Conservation (phyloP, 2,797 vertebrate species). For the Synaphobranchus kaupii region DNA sequence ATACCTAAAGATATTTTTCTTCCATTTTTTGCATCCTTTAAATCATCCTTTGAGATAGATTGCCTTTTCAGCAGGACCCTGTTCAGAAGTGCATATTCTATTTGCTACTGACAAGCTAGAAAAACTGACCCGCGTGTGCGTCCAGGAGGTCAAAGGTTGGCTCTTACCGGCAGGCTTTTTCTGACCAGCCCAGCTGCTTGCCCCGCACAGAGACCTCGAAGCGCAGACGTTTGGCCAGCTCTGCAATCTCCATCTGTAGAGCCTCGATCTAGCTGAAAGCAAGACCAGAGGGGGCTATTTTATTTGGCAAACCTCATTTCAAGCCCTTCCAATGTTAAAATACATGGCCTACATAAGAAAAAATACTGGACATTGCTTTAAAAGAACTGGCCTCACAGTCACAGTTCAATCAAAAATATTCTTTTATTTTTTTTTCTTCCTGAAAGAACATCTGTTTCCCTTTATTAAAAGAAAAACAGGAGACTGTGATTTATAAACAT, state of each 20-base stretch:
- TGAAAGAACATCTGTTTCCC: neutral
- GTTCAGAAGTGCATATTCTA: neutral
- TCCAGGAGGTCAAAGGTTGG: conserved; percentile 16
- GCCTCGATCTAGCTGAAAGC: conserved; percentile 84
- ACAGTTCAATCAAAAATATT: neutral
- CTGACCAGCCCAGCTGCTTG: conserved; percentile 81
- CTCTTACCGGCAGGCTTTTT: conserved; percentile 80
- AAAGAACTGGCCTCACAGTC: neutral
- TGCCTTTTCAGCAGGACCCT: neutral
- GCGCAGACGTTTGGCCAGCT: conserved; percentile 74
- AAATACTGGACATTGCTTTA: neutral
- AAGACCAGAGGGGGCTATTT: conserved; percentile 49
- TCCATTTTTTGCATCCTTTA: neutral
- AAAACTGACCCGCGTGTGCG: neutral
- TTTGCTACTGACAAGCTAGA: neutral
- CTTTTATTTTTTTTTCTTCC: neutral
- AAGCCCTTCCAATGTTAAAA: neutral
- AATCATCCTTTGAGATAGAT: neutral
- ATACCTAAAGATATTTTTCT: neutral
- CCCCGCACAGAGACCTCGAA: conserved; percentile 81
- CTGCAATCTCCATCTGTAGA: conserved; percentile 85
- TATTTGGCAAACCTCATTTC: neutral
- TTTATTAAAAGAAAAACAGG: conserved; percentile 3
- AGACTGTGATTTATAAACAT: neutral
- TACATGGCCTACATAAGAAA: neutral